Percentiles rank a stretch among this genome's conserved stretches.
Conservation (phyloP, 2,888 invertebrate species). For the Idaea biselata region DNA sequence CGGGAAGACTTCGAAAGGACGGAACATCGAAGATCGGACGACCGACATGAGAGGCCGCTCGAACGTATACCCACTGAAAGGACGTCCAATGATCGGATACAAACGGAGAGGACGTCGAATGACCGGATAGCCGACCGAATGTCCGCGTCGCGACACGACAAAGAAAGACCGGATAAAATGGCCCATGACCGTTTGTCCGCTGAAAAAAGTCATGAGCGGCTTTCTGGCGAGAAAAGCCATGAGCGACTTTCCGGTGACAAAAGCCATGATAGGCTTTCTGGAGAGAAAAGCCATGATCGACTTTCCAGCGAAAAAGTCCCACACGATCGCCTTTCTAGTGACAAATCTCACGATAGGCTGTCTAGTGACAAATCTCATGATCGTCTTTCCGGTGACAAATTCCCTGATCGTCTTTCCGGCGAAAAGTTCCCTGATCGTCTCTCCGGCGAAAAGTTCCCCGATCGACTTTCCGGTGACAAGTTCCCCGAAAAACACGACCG, state of each 20-base stretch:
- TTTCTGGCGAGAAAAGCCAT: constrained; percentile 11
- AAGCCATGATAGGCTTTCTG: constrained; percentile 33
- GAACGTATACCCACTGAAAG: constrained; percentile 25
- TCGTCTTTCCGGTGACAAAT: constrained; percentile 28
- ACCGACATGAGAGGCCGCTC: constrained; percentile 42
- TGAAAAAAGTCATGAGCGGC: constrained; percentile 19
- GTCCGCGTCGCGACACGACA: constrained; percentile 23
- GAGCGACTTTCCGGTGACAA: constrained; percentile 18
- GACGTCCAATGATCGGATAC: constrained; percentile 38
- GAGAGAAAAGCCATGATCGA: constrained; percentile 31
- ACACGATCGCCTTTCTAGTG: constrained; percentile 32
- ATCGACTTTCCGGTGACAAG: constrained; percentile 12
- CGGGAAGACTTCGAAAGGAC: constrained; percentile 42
- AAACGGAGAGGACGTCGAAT: constrained; percentile 27
- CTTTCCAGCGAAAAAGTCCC: constrained; percentile 30
- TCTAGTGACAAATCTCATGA: constrained; percentile 31
- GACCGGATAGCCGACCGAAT: constrained; percentile 34
- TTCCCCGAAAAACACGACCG: constrained; percentile 17
- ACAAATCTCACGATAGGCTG: constrained; percentile 32
- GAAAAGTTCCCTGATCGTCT: constrained; percentile 14
- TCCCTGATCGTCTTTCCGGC: constrained; percentile 10
- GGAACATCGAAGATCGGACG: constrained; percentile 48
- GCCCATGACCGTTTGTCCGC: constrained; percentile 22
- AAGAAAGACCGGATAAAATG: constrained; percentile 28
- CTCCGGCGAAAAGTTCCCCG: constrained; percentile 9